Base-by-base conservation (phyloP, 2,888 invertebrate genomes). In the Megastigmus dorsalis region DNA sequence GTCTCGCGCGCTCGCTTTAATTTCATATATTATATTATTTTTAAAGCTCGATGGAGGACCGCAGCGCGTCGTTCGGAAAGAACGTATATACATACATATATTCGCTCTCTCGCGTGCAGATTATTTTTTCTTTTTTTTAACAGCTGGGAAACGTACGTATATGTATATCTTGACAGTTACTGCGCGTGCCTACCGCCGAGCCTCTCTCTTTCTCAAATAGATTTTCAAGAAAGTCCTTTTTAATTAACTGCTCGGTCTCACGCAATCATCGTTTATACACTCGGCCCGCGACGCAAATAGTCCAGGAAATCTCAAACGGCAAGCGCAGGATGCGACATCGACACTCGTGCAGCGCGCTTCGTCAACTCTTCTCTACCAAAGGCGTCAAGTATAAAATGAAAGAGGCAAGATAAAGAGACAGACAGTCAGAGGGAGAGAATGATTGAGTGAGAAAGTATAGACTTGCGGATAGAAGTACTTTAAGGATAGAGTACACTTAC, bases 161-260 rank as follows among this genome's bases (percentile, higher is more conserved):
- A n/a, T n/a, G n/a, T n/a, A n/a, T n/a, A n/a, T n/a, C n/a, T n/a
- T n/a, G n/a, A n/a, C n/a, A n/a, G n/a, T n/a, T n/a, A n/a, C n/a
- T n/a, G n/a, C n/a, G n/a, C 43, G 28, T 20, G 48, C 33, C 23
- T n/a, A 30, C 20, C 41, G 36, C 3, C 9, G 45, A n/a, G n/a
- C 2, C 15, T 9, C 13, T n/a, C 33, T n/a, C n/a, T n/a, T 36
- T 54, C n/a, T 65, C 71, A 57, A 68, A 72, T 73, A 76, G 76
- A 76, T 73, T 73, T 76, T 73, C 68, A 41, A 76, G 65, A 76
- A 70, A 76, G 66, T 73, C 65, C 73, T 70, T 66, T 73, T 66
- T 73, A 76, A 76, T 76, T 76, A 76, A 76, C 73, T 76, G 73
- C 73, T 50, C 43, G 59, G 20, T 55, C 73, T 26, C 76, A 70